These are phyloP conservation scores for Lasioglossum albipes DNA, from an alignment of 1,140 invertebrate species.

Conservation along the genomic window DNA sequence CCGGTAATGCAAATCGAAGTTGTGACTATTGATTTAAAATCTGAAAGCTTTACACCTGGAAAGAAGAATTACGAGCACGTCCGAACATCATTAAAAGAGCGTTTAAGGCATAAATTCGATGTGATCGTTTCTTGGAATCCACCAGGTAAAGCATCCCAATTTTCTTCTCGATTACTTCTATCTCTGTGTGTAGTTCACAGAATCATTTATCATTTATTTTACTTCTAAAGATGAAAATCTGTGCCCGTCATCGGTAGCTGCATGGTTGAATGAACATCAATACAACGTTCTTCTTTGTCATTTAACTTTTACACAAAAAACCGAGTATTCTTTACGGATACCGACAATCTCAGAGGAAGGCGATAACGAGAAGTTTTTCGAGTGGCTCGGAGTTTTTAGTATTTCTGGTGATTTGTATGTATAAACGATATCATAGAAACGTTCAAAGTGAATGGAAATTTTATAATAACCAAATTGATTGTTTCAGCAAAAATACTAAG, in stretches of 20 bases:
- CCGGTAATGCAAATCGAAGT: constrained; percentile 72
- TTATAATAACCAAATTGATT: constrained; percentile 5
- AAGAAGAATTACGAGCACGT: constrained; percentile 80
- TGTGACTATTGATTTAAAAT: constrained; percentile 80
- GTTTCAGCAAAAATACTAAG: constrained; percentile 60
- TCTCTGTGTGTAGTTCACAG: constrained; percentile 1
- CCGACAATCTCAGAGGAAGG: constrained; percentile 68
- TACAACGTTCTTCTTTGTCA: constrained; percentile 77
- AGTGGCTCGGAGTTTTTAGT: constrained; percentile 81
- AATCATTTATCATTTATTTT: constrained; percentile 38
- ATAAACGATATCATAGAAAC: constrained; percentile 30
- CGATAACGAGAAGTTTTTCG: constrained; percentile 76
- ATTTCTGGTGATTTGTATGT: constrained; percentile 77
- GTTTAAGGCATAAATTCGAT: constrained; percentile 74
- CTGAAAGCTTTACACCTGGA: constrained; percentile 76
- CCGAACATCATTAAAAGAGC: constrained; percentile 72
- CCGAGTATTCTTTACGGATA: constrained; percentile 72
- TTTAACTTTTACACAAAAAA: constrained; percentile 69
- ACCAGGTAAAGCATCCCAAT: constrained; percentile 70
- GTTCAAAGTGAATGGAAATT: not conserved
- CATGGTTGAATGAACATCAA: constrained; percentile 79
- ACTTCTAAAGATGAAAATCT: constrained; percentile 75
- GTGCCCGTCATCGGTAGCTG: constrained; percentile 83
- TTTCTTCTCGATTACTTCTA: constrained; percentile 15
- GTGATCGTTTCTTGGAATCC: constrained; percentile 82